These are phyloP conservation scores for Ephydatia muelleri DNA, from an alignment of 37 sponge, comb jelly and placozoan genomes.

Conservation along the genomic window DNA sequence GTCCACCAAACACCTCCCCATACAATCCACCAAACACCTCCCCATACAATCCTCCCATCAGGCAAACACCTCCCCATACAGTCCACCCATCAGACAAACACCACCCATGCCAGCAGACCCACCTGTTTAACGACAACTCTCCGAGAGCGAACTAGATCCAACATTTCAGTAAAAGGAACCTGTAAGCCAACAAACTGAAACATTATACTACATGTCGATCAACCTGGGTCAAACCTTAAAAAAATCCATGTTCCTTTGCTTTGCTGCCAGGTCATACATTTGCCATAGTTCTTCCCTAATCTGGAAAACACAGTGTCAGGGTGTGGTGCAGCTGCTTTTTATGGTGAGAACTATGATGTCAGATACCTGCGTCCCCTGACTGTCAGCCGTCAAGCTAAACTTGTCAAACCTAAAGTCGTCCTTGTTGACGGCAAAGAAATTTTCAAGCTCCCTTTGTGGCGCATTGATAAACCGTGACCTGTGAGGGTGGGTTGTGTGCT, in stretches of 20 bases:
- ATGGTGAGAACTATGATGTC: neutral
- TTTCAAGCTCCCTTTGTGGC: neutral
- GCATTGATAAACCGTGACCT: neutral
- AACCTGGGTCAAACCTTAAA: neutral
- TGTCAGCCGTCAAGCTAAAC: neutral
- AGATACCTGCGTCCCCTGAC: neutral
- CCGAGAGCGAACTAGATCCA: slow-evolving; percentile 72
- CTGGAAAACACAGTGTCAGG: neutral
- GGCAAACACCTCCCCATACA: neutral
- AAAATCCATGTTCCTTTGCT: neutral
- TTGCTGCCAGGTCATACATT: neutral
- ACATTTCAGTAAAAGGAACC: slow-evolving; percentile 78
- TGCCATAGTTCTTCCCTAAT: neutral
- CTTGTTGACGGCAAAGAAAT: slow-evolving; percentile 34
- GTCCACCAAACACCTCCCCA: too few species aligned
- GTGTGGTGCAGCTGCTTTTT: neutral
- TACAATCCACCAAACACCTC: too few species aligned
- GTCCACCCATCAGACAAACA: neutral
- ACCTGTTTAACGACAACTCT: slow-evolving; percentile 66
- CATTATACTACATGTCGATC: neutral
- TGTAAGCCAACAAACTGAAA: neutral
- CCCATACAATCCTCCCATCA: too few species aligned
- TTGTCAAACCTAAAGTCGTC: slow-evolving; percentile 48
- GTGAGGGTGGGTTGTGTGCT: neutral
- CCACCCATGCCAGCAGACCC: too few species aligned